phyloP scores from a whole-genome alignment of 2,888 invertebrate species.

The Yponomeuta malinellus region DNA sequence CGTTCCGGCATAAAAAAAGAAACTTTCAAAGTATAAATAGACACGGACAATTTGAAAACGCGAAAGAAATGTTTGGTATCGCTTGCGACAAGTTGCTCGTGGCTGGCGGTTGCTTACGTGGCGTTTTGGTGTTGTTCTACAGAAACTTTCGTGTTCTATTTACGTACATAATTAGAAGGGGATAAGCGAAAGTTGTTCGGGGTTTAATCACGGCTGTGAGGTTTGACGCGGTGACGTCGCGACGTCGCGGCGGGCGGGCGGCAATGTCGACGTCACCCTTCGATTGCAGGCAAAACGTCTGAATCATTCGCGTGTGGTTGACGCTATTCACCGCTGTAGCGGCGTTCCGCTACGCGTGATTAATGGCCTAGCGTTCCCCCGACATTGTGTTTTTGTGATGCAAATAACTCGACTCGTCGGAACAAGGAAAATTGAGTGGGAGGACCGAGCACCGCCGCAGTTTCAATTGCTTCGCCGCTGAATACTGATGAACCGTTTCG shows the following conservation, averaged over 20 bases:
- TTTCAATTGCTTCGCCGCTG: constrained; percentile 71
- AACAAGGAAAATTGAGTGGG: constrained; percentile 73
- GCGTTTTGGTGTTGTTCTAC: background rate
- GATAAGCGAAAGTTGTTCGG: constrained; percentile 3
- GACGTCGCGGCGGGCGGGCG: background rate
- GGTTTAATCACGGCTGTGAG: constrained; percentile 3
- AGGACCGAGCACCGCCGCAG: constrained; percentile 66
- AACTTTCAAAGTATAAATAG: constrained; percentile 62
- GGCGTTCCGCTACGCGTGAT: constrained; percentile 44
- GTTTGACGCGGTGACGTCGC: background rate
- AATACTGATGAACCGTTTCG: constrained; percentile 70
- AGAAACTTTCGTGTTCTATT: constrained; percentile 5
- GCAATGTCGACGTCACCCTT: constrained; percentile 8
- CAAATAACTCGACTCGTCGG: constrained; percentile 73
- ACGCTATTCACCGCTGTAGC: constrained; percentile 60
- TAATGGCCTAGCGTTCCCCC: constrained; percentile 70
- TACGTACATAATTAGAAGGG: constrained; percentile 5
- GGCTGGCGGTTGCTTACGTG: background rate
- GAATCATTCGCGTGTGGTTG: constrained; percentile 69
- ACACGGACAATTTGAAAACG: constrained; percentile 56
- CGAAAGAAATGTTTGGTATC: constrained; percentile 5
- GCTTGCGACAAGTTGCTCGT: background rate
- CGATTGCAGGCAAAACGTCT: constrained; percentile 46
- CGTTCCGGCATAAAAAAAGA: constrained; percentile 63
- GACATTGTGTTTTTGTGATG: constrained; percentile 75